A percentile compares a stretch with the other conserved stretches of the same genome.
phyloP scores from a whole-genome alignment of 2,797 vertebrate species.

The Rhincodon typus region DNA sequence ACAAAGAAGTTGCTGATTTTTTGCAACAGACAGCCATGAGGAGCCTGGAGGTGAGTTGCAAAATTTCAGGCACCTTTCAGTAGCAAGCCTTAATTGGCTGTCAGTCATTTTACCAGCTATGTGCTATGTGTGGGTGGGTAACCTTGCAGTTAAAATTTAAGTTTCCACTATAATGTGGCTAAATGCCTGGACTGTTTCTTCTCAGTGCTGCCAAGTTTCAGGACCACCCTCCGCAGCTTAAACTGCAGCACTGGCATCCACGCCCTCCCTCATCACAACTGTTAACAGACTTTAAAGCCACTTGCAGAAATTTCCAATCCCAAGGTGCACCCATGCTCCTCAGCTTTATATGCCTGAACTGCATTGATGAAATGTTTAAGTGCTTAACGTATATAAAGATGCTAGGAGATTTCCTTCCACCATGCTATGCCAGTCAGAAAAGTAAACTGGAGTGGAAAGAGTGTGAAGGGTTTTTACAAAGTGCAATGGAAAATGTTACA shows the following conservation, averaged over 20 bases:
- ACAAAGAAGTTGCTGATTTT: too few species aligned
- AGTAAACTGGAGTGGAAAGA: neutral
- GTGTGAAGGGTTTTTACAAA: neutral
- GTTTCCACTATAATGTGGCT: neutral
- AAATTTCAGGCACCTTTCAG: too few species aligned
- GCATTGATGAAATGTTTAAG: neutral
- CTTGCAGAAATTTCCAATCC: neutral
- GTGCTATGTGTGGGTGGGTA: too few species aligned
- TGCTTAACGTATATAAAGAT: neutral
- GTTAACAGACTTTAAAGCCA: neutral
- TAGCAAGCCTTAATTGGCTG: too few species aligned
- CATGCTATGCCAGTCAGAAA: neutral
- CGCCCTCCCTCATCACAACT: neutral
- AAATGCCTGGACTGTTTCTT: neutral
- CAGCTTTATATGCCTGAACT: neutral
- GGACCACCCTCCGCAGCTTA: neutral
- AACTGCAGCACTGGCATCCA: neutral
- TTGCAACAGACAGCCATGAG: too few species aligned
- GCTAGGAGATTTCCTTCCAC: neutral
- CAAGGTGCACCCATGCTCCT: neutral
- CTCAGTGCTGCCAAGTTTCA: neutral
- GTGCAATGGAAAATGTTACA: neutral
- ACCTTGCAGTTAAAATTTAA: too few species aligned
- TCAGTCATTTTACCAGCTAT: too few species aligned
- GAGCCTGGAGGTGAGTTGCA: too few species aligned